These are phyloP conservation scores for Trichacis sp. DNA, from an alignment of 2,888 invertebrate genomes.

Conservation along the genomic window DNA sequence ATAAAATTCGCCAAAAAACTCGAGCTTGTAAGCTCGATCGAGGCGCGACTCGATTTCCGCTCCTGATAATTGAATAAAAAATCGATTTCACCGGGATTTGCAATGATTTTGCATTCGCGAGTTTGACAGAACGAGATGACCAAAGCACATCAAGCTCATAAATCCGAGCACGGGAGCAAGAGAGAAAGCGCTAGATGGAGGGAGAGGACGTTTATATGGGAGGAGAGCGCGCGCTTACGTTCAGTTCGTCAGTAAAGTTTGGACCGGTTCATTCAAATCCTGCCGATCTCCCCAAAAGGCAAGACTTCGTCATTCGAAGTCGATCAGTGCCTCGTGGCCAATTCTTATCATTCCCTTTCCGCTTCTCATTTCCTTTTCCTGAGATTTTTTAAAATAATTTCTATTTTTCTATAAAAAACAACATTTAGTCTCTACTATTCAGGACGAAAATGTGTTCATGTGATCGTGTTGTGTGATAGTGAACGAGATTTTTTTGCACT, in stretches of 20 bases:
- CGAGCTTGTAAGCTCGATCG: no score
- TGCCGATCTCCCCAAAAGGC: not conserved
- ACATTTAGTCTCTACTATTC: not conserved
- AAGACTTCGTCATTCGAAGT: slow-evolving; percentile 5
- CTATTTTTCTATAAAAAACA: no score
- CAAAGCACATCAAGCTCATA: not conserved
- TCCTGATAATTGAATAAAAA: slow-evolving; percentile 1
- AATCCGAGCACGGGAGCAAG: slow-evolving; percentile 12
- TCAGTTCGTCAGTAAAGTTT: slow-evolving; percentile 66
- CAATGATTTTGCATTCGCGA: not conserved
- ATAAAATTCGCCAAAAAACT: no score
- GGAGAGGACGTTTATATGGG: slow-evolving; percentile 67
- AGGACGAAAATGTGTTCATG: slow-evolving; percentile 27
- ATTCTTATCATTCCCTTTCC: no score
- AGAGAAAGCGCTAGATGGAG: slow-evolving; percentile 48
- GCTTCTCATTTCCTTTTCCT: not conserved
- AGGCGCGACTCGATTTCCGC: not conserved
- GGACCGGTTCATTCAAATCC: slow-evolving; percentile 58
- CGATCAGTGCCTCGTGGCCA: not conserved
- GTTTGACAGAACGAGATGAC: slow-evolving; percentile 6
- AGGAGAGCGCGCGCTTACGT: slow-evolving; percentile 65
- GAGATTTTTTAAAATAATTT: not conserved
- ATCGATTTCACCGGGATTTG: slow-evolving; percentile 4
- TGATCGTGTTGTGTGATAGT: slow-evolving; percentile 38
- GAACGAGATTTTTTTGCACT: slow-evolving; percentile 15